Percentiles rank a stretch among this genome's conserved stretches.
These are phyloP conservation scores for Myripristis murdjan DNA, from an alignment of 2,797 vertebrate genomes.

Conservation along the genomic window DNA sequence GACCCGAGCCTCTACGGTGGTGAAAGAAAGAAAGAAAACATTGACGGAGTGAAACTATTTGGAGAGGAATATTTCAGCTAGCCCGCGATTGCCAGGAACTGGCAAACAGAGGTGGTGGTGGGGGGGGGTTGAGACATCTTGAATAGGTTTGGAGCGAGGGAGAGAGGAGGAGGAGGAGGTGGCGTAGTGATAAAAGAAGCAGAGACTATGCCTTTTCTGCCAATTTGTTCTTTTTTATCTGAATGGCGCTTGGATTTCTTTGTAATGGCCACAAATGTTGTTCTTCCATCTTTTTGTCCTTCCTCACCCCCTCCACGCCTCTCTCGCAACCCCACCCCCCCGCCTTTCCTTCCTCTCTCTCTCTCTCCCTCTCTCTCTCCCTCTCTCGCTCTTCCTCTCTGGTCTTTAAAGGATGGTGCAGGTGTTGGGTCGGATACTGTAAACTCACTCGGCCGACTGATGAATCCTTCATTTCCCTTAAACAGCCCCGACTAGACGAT, in stretches of 20 bases:
- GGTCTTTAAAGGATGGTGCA: conserved; percentile 60
- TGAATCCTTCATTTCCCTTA: conserved; percentile 76
- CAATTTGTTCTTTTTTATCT: conserved; percentile 71
- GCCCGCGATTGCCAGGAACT: conserved; percentile 75
- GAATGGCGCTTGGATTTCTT: conserved; percentile 62
- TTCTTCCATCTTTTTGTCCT: conserved; percentile 65
- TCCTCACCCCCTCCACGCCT: conserved; percentile 6
- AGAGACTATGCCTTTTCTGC: conserved; percentile 70
- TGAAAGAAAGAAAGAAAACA: conserved; percentile 89
- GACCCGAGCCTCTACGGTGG: conserved; percentile 81
- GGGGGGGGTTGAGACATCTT: conserved; percentile 68
- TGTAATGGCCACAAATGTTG: conserved; percentile 69
- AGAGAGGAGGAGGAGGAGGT: conserved; percentile 45
- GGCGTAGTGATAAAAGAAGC: conserved; percentile 69
- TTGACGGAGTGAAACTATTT: conserved; percentile 87
- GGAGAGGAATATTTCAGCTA: conserved; percentile 87
- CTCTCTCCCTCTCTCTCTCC: conserved; percentile 2
- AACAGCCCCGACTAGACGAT: conserved; percentile 78
- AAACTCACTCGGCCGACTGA: conserved; percentile 67
- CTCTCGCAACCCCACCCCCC: conserved; percentile 12
- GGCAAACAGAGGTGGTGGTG: conserved; percentile 71
- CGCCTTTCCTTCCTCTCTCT: conserved; percentile 14
- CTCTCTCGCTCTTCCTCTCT: too few species aligned
- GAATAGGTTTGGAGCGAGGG: conserved; percentile 74
- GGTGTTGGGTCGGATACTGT: conserved; percentile 71